These are phyloP conservation scores for Carduelis carduelis DNA, from an alignment of 2,797 vertebrate genomes.

Conservation along the genomic window DNA sequence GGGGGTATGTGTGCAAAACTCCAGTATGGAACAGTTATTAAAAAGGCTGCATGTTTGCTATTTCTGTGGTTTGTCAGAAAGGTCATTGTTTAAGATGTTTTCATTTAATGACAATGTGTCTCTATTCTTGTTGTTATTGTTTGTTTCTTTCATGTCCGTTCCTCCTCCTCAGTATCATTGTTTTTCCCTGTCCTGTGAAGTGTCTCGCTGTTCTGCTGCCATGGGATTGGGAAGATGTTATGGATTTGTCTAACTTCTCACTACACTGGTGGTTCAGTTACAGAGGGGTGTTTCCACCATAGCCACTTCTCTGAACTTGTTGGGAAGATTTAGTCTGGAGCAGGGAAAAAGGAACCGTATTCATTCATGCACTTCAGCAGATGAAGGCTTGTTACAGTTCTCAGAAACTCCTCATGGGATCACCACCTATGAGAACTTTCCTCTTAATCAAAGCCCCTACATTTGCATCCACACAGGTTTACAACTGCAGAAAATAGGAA, in stretches of 20 bases:
- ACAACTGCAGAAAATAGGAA: background rate
- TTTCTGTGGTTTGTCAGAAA: slow-evolving; percentile 54
- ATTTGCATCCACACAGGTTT: background rate
- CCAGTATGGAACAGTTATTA: background rate
- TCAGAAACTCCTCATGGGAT: background rate
- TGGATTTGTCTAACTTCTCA: background rate
- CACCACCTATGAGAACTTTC: background rate
- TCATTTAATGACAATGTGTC: slow-evolving; percentile 10
- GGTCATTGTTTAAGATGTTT: slow-evolving; percentile 43
- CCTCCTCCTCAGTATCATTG: background rate
- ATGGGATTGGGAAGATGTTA: background rate
- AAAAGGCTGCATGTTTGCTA: background rate
- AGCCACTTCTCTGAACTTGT: background rate
- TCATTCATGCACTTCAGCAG: background rate
- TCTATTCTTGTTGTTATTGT: background rate
- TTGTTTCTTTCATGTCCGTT: background rate
- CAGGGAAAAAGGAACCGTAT: background rate
- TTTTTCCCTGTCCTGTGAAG: background rate
- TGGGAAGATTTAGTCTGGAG: background rate
- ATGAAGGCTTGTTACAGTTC: background rate
- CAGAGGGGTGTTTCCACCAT: background rate
- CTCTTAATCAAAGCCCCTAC: background rate
- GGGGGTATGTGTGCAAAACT: background rate
- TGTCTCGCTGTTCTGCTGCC: background rate
- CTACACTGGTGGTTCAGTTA: background rate